These are phyloP conservation scores for Zhengitettix transpicula DNA, from an alignment of 2,888 invertebrate genomes.

Conservation along the genomic window DNA sequence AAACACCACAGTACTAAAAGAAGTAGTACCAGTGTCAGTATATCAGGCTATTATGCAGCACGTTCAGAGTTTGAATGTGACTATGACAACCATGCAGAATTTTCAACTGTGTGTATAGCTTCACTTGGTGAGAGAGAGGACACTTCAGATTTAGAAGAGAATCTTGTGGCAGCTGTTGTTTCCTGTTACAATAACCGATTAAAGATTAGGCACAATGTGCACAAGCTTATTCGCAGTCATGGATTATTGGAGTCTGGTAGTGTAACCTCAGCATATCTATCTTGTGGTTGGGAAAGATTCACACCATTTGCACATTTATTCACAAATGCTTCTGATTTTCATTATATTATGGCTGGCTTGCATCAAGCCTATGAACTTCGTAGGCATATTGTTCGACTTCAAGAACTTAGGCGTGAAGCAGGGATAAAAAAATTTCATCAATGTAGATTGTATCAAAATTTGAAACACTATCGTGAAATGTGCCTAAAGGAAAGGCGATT, in stretches of 20 bases:
- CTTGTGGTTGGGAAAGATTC: slow-evolving; percentile 26
- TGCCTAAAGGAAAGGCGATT: slow-evolving; percentile 31
- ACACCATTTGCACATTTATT: slow-evolving; percentile 61
- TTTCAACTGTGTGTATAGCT: slow-evolving; percentile 34
- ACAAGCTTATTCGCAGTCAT: slow-evolving; percentile 54
- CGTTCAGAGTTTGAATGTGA: slow-evolving; percentile 75
- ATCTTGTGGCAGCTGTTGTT: slow-evolving; percentile 51
- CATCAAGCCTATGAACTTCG: slow-evolving; percentile 52
- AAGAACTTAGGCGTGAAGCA: slow-evolving; percentile 33
- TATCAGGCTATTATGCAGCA: slow-evolving; percentile 72
- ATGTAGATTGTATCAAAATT: slow-evolving; percentile 43
- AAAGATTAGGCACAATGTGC: slow-evolving; percentile 53
- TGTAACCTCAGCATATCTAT: slow-evolving; percentile 28
- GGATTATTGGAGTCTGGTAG: slow-evolving; percentile 63
- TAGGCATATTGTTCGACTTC: slow-evolving; percentile 25
- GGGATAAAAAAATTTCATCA: slow-evolving; percentile 51
- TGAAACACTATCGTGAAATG: slow-evolving; percentile 42
- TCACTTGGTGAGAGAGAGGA: slow-evolving; percentile 27
- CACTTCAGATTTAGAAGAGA: slow-evolving; percentile 33
- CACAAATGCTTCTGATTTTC: slow-evolving; percentile 50
- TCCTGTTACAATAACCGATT: slow-evolving; percentile 62
- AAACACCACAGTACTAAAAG: no score
- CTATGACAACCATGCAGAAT: slow-evolving; percentile 68
- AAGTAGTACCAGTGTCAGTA: slow-evolving; percentile 18
- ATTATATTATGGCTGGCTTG: slow-evolving; percentile 61